These are phyloP conservation scores for Microdon myrmicae DNA, from an alignment of 2,888 invertebrate species.

Conservation along the genomic window DNA sequence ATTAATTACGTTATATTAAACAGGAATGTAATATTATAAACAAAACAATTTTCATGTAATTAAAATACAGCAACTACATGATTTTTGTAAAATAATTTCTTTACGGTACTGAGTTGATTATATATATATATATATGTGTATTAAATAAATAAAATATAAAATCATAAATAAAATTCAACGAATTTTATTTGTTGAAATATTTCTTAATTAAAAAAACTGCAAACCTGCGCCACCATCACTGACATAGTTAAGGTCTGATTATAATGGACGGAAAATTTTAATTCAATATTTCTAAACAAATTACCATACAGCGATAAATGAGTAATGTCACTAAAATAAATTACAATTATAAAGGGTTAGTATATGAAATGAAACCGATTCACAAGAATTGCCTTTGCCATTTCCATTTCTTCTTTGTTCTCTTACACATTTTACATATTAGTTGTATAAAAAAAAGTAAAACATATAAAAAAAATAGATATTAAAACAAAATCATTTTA, in stretches of 20 bases:
- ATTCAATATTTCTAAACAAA: slow-evolving; percentile 3
- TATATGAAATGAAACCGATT: slow-evolving; percentile 46
- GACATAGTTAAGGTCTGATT: slow-evolving; percentile 65
- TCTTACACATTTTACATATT: slow-evolving; percentile 2
- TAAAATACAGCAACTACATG: no score
- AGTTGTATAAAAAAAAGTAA: no score
- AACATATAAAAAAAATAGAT: no score
- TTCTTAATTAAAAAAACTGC: slow-evolving; percentile 11
- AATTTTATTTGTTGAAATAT: slow-evolving; percentile 6
- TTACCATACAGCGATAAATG: neutral
- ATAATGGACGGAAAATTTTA: slow-evolving; percentile 66
- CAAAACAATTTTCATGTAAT: no score
- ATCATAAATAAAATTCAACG: no score
- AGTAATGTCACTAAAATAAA: slow-evolving; percentile 1
- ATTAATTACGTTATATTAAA: no score
- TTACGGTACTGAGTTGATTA: no score
- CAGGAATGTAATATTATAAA: no score
- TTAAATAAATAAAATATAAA: no score
- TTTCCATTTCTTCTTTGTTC: slow-evolving; percentile 9
- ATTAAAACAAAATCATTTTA: slow-evolving; percentile 19
- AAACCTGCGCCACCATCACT: slow-evolving; percentile 20
- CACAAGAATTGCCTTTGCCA: slow-evolving; percentile 13
- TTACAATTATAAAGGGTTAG: slow-evolving; percentile 14
- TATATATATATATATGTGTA: no score
- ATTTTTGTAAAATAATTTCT: no score